These are phyloP conservation scores for Morpho achilles DNA, from an alignment of 2,888 invertebrate genomes.

Conservation along the genomic window DNA sequence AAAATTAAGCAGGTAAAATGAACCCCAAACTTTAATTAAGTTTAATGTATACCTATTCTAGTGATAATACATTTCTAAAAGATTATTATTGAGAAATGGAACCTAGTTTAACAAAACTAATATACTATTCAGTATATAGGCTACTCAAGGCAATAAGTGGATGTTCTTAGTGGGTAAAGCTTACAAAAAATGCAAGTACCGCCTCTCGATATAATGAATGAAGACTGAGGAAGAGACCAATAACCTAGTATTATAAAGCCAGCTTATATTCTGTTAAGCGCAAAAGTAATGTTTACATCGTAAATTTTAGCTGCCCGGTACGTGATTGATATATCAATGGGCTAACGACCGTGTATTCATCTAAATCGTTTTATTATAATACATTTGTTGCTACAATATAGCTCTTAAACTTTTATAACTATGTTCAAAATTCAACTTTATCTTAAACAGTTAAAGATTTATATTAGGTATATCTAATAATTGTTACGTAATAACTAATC, in stretches of 20 bases:
- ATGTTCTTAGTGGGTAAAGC: too few relatives aligned
- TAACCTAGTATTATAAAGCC: too few relatives aligned
- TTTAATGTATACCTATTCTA: too few relatives aligned
- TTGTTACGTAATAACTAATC: slow-evolving; percentile 1
- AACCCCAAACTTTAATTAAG: too few relatives aligned
- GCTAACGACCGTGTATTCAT: slow-evolving; percentile 21
- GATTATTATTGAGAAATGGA: too few relatives aligned
- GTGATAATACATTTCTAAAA: too few relatives aligned
- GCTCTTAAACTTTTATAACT: background rate
- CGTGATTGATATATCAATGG: slow-evolving; percentile 36
- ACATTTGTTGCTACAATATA: slow-evolving; percentile 10
- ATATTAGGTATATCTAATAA: background rate
- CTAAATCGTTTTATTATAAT: slow-evolving; percentile 31
- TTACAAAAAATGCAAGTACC: too few relatives aligned
- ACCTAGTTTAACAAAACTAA: too few relatives aligned
- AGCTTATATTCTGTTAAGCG: background rate
- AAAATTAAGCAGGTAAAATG: too few relatives aligned
- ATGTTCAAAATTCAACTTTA: slow-evolving; percentile 1
- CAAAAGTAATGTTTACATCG: slow-evolving; percentile 29
- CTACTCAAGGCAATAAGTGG: too few relatives aligned
- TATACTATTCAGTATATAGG: too few relatives aligned
- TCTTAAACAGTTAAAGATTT: background rate
- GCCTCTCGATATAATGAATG: background rate
- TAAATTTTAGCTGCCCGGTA: slow-evolving; percentile 26
- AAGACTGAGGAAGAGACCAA: background rate